Conservation (phyloP, 2,113 vertebrate species). For the Pachycephala philippinensis region DNA sequence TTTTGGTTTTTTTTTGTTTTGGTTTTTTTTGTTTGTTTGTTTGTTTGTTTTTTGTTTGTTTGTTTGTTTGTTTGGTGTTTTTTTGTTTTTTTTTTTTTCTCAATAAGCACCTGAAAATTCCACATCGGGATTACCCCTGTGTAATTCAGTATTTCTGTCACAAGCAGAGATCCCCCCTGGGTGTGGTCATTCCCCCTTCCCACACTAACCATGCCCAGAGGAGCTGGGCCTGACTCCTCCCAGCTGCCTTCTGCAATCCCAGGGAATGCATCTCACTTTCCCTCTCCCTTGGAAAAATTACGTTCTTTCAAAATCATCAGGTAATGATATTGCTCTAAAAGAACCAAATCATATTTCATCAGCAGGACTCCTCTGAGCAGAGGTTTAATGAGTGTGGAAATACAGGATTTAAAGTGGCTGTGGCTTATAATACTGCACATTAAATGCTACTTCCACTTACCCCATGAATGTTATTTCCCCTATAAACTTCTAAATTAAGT, state of each 20-base stretch:
- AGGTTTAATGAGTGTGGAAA: conserved; percentile 61
- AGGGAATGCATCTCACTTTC: neutral
- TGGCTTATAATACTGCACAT: conserved; percentile 7
- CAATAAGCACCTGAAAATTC: neutral
- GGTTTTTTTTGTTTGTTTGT: no score
- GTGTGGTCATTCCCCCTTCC: neutral
- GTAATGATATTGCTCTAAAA: conserved; percentile 59
- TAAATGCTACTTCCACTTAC: conserved; percentile 13
- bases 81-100: neutral
- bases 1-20: no score
- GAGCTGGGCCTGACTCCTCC: neutral
- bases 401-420: neutral
- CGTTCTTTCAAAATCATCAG: conserved; percentile 54
- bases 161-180: neutral
- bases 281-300: neutral
- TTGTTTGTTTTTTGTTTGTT: no score
- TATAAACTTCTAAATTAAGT: conserved; percentile 52
- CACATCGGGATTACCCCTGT: neutral
- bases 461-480: conserved; percentile 53
- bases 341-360: conserved; percentile 37
- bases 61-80: no score
- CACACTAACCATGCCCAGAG: neutral
- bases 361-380: conserved; percentile 50
- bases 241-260: neutral
- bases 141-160: neutral